Conservation (phyloP, 1,140 invertebrate genomes). For the Trinorchestia longiramus region DNA sequence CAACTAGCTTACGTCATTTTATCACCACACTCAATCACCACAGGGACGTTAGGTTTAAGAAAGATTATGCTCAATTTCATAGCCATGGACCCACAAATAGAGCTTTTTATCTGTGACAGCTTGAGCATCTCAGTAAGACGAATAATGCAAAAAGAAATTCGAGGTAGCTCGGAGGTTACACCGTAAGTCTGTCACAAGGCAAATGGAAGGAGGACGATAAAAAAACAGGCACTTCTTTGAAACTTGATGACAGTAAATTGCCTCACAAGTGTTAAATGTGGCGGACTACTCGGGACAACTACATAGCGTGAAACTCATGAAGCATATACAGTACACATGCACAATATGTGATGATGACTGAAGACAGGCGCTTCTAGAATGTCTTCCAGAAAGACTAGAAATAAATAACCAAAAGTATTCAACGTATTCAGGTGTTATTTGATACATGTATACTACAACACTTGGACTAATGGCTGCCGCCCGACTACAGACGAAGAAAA, state of each 20-base stretch:
- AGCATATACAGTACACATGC: not conserved
- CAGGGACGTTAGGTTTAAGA: too few relatives aligned
- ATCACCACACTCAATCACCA: too few relatives aligned
- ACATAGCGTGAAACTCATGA: not conserved
- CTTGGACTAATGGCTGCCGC: not conserved
- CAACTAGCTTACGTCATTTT: too few relatives aligned
- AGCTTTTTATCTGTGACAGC: too few relatives aligned
- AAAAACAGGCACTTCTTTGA: not conserved
- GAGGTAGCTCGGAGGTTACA: not conserved
- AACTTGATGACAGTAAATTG: not conserved
- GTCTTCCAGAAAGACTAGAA: not conserved
- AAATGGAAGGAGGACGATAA: not conserved
- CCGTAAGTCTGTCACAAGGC: not conserved
- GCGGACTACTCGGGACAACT: not conserved
- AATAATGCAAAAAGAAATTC: too few relatives aligned
- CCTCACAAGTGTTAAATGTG: not conserved
- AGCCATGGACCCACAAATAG: too few relatives aligned
- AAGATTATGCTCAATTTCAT: too few relatives aligned
- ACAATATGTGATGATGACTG: not conserved
- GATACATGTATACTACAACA: not conserved
- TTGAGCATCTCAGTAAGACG: too few relatives aligned
- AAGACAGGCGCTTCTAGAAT: not conserved
- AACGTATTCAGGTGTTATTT: not conserved
- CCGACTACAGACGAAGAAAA: not conserved
- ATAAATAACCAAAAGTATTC: not conserved